phyloP scores from a whole-genome alignment of 2,888 invertebrate genomes.

The Thecocarcelia acutangulata region DNA sequence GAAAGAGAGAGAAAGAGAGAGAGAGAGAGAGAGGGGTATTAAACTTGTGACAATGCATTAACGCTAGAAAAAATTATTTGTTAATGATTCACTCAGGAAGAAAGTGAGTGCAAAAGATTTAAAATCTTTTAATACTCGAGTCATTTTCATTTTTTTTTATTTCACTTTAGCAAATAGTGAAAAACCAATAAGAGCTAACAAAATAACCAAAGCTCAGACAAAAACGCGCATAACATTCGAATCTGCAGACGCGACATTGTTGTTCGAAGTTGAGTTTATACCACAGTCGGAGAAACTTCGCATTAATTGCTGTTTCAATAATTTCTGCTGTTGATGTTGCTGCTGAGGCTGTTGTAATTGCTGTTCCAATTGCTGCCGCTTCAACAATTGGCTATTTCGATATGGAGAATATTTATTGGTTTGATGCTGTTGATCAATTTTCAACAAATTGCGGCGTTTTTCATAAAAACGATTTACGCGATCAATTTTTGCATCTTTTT shows the following conservation, averaged over 20 bases:
- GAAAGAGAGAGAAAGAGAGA: neutral
- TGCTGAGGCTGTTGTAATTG: slow-evolving; percentile 68
- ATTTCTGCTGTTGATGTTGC: slow-evolving; percentile 70
- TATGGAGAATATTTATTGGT: slow-evolving; percentile 47
- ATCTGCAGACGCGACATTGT: slow-evolving; percentile 59
- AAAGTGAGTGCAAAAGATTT: slow-evolving; percentile 18
- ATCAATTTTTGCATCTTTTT: slow-evolving; percentile 69
- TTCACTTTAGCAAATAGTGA: slow-evolving; percentile 13
- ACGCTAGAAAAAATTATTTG: slow-evolving; percentile 9
- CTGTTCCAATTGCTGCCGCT: slow-evolving; percentile 62
- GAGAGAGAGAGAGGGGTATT: neutral
- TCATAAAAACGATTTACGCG: slow-evolving; percentile 76
- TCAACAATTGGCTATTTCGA: slow-evolving; percentile 49
- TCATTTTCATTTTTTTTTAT: slow-evolving; percentile 12
- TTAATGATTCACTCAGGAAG: slow-evolving; percentile 9
- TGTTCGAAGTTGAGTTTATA: slow-evolving; percentile 70
- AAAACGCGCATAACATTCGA: slow-evolving; percentile 77
- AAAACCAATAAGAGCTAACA: slow-evolving; percentile 25
- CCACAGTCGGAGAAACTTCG: slow-evolving; percentile 76
- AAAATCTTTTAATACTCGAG: slow-evolving; percentile 21
- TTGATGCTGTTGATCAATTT: slow-evolving; percentile 62
- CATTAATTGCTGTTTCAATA: slow-evolving; percentile 75
- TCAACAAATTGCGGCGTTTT: slow-evolving; percentile 74
- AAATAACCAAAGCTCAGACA: slow-evolving; percentile 46
- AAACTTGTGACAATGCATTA: slow-evolving; percentile 5